These are phyloP conservation scores for Erpornis zantholeuca DNA, from an alignment of 2,113 vertebrate genomes.

Conservation along the genomic window DNA sequence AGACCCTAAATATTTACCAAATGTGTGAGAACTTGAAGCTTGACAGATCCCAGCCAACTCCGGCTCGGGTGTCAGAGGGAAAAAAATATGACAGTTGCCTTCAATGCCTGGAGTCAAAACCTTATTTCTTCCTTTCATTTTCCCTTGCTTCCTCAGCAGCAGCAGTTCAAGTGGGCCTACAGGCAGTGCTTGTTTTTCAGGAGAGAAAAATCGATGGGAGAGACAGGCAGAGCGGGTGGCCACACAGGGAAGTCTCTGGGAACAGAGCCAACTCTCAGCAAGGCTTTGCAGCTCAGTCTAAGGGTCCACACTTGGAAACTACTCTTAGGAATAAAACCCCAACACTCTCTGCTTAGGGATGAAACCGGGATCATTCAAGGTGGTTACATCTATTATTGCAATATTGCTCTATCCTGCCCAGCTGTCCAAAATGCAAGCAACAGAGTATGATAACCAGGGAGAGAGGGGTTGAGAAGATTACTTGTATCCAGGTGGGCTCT, in stretches of 20 bases:
- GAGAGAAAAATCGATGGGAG: neutral
- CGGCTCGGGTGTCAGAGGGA: neutral
- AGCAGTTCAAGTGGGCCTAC: fast-evolving
- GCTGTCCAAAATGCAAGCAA: neutral
- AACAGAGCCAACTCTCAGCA: neutral
- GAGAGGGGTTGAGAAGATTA: neutral
- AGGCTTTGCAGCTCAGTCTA: neutral
- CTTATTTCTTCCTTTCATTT: neutral
- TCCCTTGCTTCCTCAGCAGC: neutral
- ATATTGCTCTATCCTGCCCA: neutral
- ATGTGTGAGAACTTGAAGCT: neutral
- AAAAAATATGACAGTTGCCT: neutral
- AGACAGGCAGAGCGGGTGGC: neutral
- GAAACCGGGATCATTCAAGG: neutral
- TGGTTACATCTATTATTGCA: neutral
- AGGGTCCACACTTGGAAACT: neutral
- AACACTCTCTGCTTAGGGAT: fast-evolving
- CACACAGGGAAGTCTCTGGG: neutral
- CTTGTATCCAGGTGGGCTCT: neutral
- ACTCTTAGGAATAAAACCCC: neutral
- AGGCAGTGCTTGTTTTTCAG: neutral
- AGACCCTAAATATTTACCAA: slow-evolving; percentile 32
- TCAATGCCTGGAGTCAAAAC: neutral
- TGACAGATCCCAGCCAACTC: slow-evolving; percentile 25
- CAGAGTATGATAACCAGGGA: neutral